Evolutionary conservation across 2,888 invertebrate genomes (phyloP).

Genomic region (Xestobium rufovillosum): DNA sequence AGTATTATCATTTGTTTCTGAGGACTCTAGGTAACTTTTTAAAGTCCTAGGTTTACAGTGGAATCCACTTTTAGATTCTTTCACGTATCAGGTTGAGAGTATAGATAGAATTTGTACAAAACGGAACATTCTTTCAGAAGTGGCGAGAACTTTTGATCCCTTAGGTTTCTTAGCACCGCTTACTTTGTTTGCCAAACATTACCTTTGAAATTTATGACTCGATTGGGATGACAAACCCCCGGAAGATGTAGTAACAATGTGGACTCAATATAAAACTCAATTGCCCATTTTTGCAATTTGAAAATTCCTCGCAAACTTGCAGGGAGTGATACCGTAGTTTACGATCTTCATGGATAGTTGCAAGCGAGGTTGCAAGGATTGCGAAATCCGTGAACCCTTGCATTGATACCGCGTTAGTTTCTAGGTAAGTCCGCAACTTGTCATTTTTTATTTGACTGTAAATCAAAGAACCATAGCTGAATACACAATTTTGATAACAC

Average conservation of each 20-base stretch:
- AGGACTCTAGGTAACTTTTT: too few species aligned
- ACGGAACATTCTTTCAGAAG: constrained; percentile 22
- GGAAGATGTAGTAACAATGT: constrained; percentile 8
- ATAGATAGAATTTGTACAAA: constrained; percentile 22
- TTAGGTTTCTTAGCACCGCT: constrained; percentile 23
- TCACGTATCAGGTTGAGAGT: constrained; percentile 7
- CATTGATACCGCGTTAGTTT: too few species aligned
- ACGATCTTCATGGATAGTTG: too few species aligned
- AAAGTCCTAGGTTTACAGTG: constrained; percentile 19
- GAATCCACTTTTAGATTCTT: constrained; percentile 12
- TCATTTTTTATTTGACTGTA: too few species aligned
- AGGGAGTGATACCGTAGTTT: too few species aligned
- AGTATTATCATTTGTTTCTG: too few species aligned
- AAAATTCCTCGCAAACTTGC: constrained; percentile 14
- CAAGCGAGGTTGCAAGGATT: too few species aligned
- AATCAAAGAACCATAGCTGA: too few species aligned
- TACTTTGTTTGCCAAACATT: constrained; percentile 21
- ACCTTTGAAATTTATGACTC: constrained; percentile 14
- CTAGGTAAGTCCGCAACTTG: too few species aligned
- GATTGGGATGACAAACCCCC: constrained; percentile 18
- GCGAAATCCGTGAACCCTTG: too few species aligned
- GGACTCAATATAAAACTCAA: constrained; percentile 11
- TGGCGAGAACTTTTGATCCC: constrained; percentile 24
- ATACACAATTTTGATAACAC: too few species aligned
- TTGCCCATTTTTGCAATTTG: constrained; percentile 5